Evolutionary conservation across 2,113 vertebrate species (phyloP).

Genomic region (Oxyruncus cristatus): DNA sequence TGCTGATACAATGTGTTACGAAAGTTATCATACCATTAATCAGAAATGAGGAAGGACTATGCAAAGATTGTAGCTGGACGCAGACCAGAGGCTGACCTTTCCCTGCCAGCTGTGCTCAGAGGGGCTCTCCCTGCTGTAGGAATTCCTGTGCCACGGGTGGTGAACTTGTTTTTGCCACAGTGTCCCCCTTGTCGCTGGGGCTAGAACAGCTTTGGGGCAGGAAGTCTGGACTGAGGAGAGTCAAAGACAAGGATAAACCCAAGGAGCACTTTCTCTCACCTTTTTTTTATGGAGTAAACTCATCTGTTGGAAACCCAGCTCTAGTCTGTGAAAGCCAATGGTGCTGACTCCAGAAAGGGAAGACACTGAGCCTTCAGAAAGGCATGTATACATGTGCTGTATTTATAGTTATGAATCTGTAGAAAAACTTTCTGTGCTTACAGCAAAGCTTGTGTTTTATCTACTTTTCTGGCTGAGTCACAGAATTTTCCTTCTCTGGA

Average conservation of each 20-base stretch:
- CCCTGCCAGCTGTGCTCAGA: background rate
- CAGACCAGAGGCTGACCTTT: background rate
- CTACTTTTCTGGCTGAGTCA: background rate
- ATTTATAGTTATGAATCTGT: background rate
- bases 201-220: background rate
- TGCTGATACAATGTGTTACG: background rate
- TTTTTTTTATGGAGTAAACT: background rate
- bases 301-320: background rate
- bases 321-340: background rate
- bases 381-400: background rate
- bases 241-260: background rate
- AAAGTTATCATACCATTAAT: background rate
- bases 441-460: background rate
- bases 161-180: background rate
- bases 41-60: background rate
- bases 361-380: background rate
- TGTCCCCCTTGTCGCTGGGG: background rate
- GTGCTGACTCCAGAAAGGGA: background rate
- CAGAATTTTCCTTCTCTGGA: background rate
- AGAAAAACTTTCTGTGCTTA: background rate
- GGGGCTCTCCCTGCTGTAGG: background rate
- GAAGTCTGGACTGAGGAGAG: background rate
- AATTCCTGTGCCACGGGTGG: rapidly evolving
- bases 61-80: background rate
- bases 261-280: background rate